A percentile compares a stretch with the other conserved stretches of the same genome.
Conservation (phyloP, 2,888 invertebrate genomes). For the Tinea semifulvella region DNA sequence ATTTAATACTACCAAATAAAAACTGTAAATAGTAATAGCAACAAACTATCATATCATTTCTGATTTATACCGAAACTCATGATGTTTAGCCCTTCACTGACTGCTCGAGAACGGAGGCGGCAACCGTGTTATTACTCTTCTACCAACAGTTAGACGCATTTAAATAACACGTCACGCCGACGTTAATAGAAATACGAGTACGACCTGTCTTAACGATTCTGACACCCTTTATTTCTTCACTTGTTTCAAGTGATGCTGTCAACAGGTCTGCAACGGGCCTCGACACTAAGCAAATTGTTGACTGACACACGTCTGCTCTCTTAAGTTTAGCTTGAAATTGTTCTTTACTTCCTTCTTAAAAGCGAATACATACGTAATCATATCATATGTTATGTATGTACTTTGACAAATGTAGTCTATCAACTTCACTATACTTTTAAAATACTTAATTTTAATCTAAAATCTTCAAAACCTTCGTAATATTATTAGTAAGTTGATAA, state of each 20-base stretch:
- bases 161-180: constrained; percentile 53
- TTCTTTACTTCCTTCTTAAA: too few relatives aligned
- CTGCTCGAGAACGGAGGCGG: constrained; percentile 24
- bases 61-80: too few relatives aligned
- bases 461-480: too few relatives aligned
- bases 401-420: too few relatives aligned
- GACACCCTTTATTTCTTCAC: constrained; percentile 41
- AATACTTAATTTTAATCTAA: too few relatives aligned
- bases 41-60: too few relatives aligned
- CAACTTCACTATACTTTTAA: too few relatives aligned
- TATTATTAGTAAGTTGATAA: too few relatives aligned
- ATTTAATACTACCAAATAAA: too few relatives aligned
- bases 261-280: neutral
- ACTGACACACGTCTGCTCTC: neutral
- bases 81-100: constrained; percentile 1
- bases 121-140: constrained; percentile 41
- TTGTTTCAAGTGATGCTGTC: constrained; percentile 9
- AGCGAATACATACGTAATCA: too few relatives aligned
- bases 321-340: neutral
- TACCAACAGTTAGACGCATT: constrained; percentile 48
- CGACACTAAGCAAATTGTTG: neutral
- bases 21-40: too few relatives aligned
- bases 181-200: constrained; percentile 38
- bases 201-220: constrained; percentile 43
- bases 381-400: too few relatives aligned